phyloP scores from a whole-genome alignment of 2,797 vertebrate genomes.

The Odontamblyopus rebecca region DNA sequence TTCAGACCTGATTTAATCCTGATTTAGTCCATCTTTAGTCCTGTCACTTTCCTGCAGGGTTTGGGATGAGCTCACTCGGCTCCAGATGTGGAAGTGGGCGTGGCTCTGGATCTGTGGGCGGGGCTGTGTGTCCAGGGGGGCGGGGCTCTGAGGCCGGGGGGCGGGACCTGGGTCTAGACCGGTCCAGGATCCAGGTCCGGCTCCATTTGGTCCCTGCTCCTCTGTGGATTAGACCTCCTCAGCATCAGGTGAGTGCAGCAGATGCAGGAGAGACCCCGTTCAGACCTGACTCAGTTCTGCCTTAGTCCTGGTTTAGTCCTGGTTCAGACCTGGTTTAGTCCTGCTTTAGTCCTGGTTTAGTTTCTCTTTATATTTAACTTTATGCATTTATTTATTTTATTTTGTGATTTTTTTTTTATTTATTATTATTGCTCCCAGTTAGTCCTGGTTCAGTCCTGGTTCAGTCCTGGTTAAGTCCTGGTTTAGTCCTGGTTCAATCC shows the following conservation, averaged over 20 bases:
- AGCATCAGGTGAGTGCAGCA: background rate
- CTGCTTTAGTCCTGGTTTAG: background rate
- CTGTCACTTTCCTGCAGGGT: background rate
- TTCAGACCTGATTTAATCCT: background rate
- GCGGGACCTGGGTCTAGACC: background rate
- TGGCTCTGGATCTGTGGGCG: background rate
- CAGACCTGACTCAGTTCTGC: background rate
- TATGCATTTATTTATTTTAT: no score
- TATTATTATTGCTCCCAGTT: no score
- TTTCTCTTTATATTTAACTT: no score
- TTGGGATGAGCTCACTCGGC: background rate
- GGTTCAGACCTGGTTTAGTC: background rate
- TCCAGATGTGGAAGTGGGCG: background rate
- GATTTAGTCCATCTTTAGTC: background rate
- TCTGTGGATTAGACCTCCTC: conserved; percentile 3
- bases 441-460: background rate
- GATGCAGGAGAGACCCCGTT: no score
- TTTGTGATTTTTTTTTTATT: no score
- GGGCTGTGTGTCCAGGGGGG: background rate
- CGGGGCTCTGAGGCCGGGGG: background rate
- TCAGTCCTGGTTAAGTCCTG: background rate
- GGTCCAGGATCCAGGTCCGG: background rate
- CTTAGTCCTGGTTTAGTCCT: background rate
- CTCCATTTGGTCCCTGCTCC: conserved; percentile 8
- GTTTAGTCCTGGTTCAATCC: background rate